Evolutionary conservation across 2,797 vertebrate species (phyloP), one percentile per base, ranked within the genome.

Genomic region (Phylloscopus collybita): DNA sequence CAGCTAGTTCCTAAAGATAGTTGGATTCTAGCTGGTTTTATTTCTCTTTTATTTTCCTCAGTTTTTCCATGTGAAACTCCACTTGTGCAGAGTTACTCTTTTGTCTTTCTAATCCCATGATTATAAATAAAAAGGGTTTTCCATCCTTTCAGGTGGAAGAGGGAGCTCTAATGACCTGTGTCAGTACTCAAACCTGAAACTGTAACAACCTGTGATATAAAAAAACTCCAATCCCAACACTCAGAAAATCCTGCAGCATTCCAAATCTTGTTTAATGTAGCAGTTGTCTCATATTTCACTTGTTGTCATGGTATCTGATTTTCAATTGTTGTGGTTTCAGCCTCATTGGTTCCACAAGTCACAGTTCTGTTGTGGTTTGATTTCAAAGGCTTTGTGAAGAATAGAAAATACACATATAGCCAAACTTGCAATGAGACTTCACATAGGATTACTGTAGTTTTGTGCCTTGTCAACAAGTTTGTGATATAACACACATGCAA

Each of bases 291-390:
- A 8, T 40, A 44, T 80, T 92, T 92, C 42, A n/a, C 53, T 60
- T 65, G 40, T 80, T 92, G 80, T 93, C 72, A 73, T 76, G 71
- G 76, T 69, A 75, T 79, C 73, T 92, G 76, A 65, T 79, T 89
- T 93, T 84, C 62, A 86, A 0, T 36, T 73, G 62, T 51, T 13
- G 57, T 36, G 22, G 6, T 61, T 92, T 92, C 70, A 79, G 61
- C 47, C 51, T 90, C 27, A 9, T 10, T 40, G 19, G 30, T 59
- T 91, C 56, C 23, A 11, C 36, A 56, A 69, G 47, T 20, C 45
- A 17, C 21, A 59, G 18, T 71, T 86, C 36, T 85, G 30, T 67
- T 79, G 42, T 25, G 40, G 47, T 60, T 78, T 82, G 66, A n/a
- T 90, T 84, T 85, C 70, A 57, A 88, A 89, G 42, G 13, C 50